Base-by-base conservation (phyloP, 1,140 invertebrate genomes). In the Amyelois transitella region DNA sequence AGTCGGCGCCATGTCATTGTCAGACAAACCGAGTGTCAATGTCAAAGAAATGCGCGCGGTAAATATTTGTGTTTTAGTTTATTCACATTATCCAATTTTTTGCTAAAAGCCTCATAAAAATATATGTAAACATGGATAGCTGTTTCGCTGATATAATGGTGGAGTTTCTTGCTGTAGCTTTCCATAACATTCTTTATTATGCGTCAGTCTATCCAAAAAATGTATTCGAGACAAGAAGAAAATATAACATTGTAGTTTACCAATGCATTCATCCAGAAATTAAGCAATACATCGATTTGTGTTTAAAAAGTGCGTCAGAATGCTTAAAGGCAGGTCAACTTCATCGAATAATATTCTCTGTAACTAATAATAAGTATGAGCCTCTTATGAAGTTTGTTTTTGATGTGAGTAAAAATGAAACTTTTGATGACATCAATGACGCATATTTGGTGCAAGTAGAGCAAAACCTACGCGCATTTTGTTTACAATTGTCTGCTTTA, bases 81-180 rank as follows among this genome's bases (percentile, higher is more conserved):
- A n/a, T n/a, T n/a, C n/a, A n/a, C n/a, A n/a, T n/a, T n/a, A n/a
- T n/a, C n/a, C n/a, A n/a, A n/a, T n/a, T n/a, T n/a, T n/a, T n/a
- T n/a, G n/a, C n/a, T n/a, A n/a, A n/a, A n/a, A n/a, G n/a, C n/a
- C n/a, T n/a, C n/a, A n/a, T n/a, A n/a, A n/a, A n/a, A n/a, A n/a
- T n/a, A n/a, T n/a, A n/a, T n/a, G n/a, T n/a, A n/a, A n/a, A n/a
- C n/a, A n/a, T 87, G 83, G 79, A 88, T 57, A 67, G 48, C 43
- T 85, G 81, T 64, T 77, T 79, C 49, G 24, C 73, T 19, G 86
- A 89, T 61, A 58, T 88, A 20, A 73, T 72, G n/a, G 38, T 80
- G 24, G 91, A 93, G 72, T 92, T 92, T 75, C 65, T 93, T 18
- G 88, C 91, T 65, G 89, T 92, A 12, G 88, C 90, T 5, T 90